These are phyloP conservation scores for Hydra vulgaris DNA, from an alignment of 30 jellyfish, hydroid and myxozoan species.

Conservation along the genomic window DNA sequence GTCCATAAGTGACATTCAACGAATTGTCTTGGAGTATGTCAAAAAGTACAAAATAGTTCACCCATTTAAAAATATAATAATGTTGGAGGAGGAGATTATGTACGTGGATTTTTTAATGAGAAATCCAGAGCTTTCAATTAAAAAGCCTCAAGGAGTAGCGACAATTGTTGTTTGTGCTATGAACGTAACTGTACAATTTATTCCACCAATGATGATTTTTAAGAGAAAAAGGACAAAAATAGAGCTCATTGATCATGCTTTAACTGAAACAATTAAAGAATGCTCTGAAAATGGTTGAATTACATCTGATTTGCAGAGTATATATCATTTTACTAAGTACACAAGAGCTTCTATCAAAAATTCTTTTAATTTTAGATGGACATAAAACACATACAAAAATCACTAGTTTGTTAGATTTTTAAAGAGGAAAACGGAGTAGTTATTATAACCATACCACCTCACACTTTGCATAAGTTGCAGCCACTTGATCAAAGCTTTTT, in stretches of 20 bases:
- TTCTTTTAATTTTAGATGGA: slow-evolving; percentile 31
- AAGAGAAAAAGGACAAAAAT: not conserved
- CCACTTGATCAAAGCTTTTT: no score
- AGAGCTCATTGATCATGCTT: slow-evolving; percentile 30
- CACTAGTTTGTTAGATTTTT: no score
- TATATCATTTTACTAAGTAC: slow-evolving; percentile 6
- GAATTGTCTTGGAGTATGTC: slow-evolving; percentile 20
- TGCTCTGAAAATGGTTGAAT: slow-evolving; percentile 40
- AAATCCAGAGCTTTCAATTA: slow-evolving; percentile 10
- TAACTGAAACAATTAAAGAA: slow-evolving; percentile 31
- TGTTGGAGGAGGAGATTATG: slow-evolving; percentile 1
- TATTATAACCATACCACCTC: no score
- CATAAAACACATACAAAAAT: no score
- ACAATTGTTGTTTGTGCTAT: not conserved
- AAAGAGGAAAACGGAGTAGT: no score
- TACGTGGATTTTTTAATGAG: slow-evolving; percentile 4
- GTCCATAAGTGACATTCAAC: slow-evolving; percentile 13
- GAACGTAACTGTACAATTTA: not conserved
- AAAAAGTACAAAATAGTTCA: slow-evolving; percentile 21
- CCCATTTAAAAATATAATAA: slow-evolving; percentile 24
- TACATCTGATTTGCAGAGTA: not conserved
- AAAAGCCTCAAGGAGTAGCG: slow-evolving; percentile 16
- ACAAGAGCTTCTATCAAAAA: not conserved
- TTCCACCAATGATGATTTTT: not conserved
- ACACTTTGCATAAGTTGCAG: no score